A percentile compares a stretch with the other conserved stretches of the same genome.
Evolutionary conservation across 2,113 vertebrate genomes (phyloP).

Genomic region (Anthoscopus minutus): DNA sequence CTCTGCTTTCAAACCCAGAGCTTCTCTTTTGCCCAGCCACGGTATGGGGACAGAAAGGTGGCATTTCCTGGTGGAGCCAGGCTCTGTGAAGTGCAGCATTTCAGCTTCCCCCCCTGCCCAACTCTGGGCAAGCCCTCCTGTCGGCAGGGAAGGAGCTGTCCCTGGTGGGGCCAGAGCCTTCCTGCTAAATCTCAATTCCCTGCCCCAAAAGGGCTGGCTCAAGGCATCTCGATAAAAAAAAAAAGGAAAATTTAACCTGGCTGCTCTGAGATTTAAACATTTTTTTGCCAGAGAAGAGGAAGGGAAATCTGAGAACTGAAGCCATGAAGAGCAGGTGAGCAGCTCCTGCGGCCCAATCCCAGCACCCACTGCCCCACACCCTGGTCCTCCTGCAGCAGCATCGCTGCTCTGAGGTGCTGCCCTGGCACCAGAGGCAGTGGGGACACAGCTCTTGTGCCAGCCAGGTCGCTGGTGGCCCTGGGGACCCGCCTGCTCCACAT

Average conservation of each 20-base stretch:
- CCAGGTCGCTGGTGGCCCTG: accelerated
- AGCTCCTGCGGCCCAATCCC: background rate
- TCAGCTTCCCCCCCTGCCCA: background rate
- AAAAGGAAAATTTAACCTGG: background rate
- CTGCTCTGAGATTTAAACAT: background rate
- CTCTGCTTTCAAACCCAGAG: background rate
- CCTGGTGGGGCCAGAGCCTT: background rate
- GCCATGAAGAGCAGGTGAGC: background rate
- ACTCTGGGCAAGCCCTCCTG: background rate
- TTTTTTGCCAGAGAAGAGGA: background rate
- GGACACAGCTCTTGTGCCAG: background rate
- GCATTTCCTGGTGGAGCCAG: background rate
- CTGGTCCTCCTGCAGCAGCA: background rate
- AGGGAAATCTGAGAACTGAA: background rate
- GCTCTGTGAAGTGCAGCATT: background rate
- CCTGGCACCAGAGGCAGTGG: accelerated
- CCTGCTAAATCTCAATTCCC: background rate
- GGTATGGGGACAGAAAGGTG: background rate
- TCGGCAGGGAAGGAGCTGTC: background rate
- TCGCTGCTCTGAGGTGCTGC: background rate
- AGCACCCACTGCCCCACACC: accelerated
- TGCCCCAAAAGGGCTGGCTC: background rate
- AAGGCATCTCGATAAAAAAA: background rate
- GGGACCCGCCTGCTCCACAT: accelerated
- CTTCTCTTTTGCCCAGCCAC: background rate